Evolutionary conservation across 2,888 invertebrate species (phyloP), one percentile per base, ranked within the genome.

Genomic region (Cepaea hortensis): DNA sequence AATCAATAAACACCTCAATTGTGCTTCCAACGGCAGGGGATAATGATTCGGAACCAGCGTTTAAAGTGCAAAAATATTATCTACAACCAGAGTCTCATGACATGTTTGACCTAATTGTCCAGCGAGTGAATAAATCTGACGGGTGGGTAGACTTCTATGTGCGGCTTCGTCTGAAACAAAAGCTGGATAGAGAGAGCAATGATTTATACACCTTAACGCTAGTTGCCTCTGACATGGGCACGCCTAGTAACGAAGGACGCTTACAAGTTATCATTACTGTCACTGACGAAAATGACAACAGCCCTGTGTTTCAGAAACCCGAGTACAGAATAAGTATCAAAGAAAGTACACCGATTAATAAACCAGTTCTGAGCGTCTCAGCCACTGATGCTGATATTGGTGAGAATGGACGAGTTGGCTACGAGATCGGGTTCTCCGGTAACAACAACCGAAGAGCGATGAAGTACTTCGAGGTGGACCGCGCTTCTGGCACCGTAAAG

Each of bases 381-480:
- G 89, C 89, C 9, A 82, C 50, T 23, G 89, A 90, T 79, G 72
- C 77, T 7, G 89, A 90, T 65, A 75, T 77, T 15, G 89, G 88
- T 0, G 87, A 89, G n/a, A 90, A 90, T 61, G 88, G 85, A 3
- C 83, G 88, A 48, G 86, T 90, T 15, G 81, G 88, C 6, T 90
- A 87, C 65, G 75, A 70, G 61, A 2, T 55, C 55, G 35, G 35
- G 35, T 35, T 35, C 35, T 81, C 87, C 0, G 82, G 79, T 68
- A 81, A 86, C 65, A 70, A 87, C 0, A 84, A 85, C 23, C 68
- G 80, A 48, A 75, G 65, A 11, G 81, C 88, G 23, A 20, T 72
- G 50, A 85, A 85, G 13, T 81, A 85, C 23, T 90, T 90, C 68
- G 70, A 82, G n/a, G 84, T 89, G 6, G 84, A 88, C 23, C 81